Percentiles rank a stretch among this genome's conserved stretches.
These are phyloP conservation scores for Pithys albifrons DNA, from an alignment of 2,113 vertebrate genomes.

Conservation along the genomic window DNA sequence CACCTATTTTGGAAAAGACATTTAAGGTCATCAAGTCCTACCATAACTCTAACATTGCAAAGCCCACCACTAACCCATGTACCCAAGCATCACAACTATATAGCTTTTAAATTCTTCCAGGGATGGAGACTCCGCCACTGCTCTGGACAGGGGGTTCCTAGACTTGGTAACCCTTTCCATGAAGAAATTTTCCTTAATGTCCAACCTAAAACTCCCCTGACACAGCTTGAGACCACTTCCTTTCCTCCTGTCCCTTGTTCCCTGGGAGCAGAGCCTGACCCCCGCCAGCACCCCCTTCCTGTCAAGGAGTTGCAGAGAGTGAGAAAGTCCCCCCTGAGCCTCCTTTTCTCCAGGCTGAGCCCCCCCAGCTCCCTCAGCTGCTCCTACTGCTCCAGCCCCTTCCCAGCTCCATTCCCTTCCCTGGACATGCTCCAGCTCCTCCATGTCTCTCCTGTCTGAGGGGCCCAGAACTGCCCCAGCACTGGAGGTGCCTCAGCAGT, in stretches of 20 bases:
- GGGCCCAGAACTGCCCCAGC: not conserved
- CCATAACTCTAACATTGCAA: not conserved
- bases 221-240: fast-evolving
- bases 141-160: not conserved
- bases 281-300: fast-evolving
- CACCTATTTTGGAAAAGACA: not conserved
- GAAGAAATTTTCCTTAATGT: not conserved
- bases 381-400: not conserved
- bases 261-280: fast-evolving
- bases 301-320: fast-evolving
- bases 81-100: fast-evolving
- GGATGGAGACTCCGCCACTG: fast-evolving
- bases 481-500: not conserved
- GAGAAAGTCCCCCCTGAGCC: not conserved
- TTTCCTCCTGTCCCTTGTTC: fast-evolving
- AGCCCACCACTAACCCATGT: not conserved
- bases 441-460: fast-evolving
- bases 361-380: not conserved
- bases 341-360: not conserved
- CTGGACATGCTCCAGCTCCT: not conserved
- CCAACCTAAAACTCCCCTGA: not conserved
- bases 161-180: not conserved
- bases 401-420: not conserved
- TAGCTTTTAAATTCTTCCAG: fast-evolving
- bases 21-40: not conserved